These are phyloP conservation scores for Lophius piscatorius DNA, from an alignment of 2,113 vertebrate genomes.

Conservation along the genomic window DNA sequence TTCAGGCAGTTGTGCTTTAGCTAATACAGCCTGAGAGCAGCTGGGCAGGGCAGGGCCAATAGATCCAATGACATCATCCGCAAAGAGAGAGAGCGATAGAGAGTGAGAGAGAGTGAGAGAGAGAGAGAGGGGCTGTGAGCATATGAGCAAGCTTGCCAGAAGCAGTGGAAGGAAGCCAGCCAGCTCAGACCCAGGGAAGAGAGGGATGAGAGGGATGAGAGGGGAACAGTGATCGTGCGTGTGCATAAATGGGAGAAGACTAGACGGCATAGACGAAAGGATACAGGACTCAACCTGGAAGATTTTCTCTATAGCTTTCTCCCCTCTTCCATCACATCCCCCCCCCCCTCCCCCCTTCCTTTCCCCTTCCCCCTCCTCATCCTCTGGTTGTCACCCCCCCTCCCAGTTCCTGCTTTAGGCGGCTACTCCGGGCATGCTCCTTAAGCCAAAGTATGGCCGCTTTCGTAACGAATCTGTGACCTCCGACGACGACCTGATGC, in stretches of 20 bases:
- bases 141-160: slow-evolving; percentile 57
- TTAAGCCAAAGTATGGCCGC: slow-evolving; percentile 90
- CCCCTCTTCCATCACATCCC: slow-evolving; percentile 48
- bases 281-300: slow-evolving; percentile 61
- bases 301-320: slow-evolving; percentile 52
- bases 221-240: slow-evolving; percentile 48
- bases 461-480: slow-evolving; percentile 89
- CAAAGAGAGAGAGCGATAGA: slow-evolving; percentile 58
- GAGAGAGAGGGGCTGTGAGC: slow-evolving; percentile 33
- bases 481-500: slow-evolving; percentile 85
- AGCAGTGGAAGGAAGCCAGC: slow-evolving; percentile 57
- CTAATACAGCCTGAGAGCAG: slow-evolving; percentile 78
- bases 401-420: slow-evolving; percentile 65
- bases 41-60: slow-evolving; percentile 80
- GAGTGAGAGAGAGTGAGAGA: slow-evolving; percentile 33
- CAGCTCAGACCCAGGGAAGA: slow-evolving; percentile 70
- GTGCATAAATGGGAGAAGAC: slow-evolving; percentile 58
- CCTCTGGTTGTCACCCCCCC: slow-evolving; percentile 53
- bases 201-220: slow-evolving; percentile 61
- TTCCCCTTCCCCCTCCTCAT: slow-evolving; percentile 46
- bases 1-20: slow-evolving; percentile 77
- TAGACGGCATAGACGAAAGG: slow-evolving; percentile 55
- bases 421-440: slow-evolving; percentile 86
- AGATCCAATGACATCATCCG: slow-evolving; percentile 86
- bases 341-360: slow-evolving; percentile 36